Conservation (phyloP, 2,113 vertebrate genomes). For the Serinus canaria region DNA sequence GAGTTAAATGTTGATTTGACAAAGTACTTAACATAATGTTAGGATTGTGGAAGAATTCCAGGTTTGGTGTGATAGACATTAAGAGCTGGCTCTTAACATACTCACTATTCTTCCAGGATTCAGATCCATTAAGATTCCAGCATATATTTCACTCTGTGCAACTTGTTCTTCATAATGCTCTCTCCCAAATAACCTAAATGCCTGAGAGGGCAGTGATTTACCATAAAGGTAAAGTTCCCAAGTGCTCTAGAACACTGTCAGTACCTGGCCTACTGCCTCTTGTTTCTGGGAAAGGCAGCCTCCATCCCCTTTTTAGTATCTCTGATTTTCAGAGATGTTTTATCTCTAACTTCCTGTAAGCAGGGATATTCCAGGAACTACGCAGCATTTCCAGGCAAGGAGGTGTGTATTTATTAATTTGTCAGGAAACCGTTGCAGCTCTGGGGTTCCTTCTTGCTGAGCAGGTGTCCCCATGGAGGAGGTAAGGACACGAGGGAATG, state of each 20-base stretch:
- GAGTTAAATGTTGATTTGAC: background rate
- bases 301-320: background rate
- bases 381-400: fast-evolving
- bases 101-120: background rate
- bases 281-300: background rate
- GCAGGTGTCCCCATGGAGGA: background rate
- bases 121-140: background rate
- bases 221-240: background rate
- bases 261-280: background rate
- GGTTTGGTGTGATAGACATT: background rate
- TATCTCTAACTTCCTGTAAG: background rate
- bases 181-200: background rate
- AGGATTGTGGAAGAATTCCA: background rate
- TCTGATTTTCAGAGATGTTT: background rate
- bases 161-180: background rate
- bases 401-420: background rate
- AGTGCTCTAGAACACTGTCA: fast-evolving
- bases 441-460: background rate
- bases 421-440: background rate
- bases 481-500: background rate
- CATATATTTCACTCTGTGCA: background rate
- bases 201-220: background rate
- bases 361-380: fast-evolving
- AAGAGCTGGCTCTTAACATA: fast-evolving
- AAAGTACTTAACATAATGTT: background rate